Evolutionary conservation across 2,888 invertebrate species (phyloP).

Genomic region (Cheilosia pagana): DNA sequence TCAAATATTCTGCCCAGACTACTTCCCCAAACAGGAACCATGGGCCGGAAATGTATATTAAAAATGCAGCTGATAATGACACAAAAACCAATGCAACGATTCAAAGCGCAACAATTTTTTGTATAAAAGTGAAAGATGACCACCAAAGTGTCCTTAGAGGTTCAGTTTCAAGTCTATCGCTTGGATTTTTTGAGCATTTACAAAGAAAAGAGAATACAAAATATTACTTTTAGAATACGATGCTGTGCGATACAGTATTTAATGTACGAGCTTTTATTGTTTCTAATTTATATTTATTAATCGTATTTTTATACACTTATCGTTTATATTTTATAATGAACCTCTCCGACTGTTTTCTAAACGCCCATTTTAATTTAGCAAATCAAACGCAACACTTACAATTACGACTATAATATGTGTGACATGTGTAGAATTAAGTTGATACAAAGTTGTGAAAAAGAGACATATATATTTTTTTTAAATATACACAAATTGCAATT

Average conservation of each 20-base stretch:
- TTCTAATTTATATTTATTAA: slow-evolving; percentile 57
- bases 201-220: slow-evolving; percentile 27
- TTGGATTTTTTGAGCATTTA: slow-evolving; percentile 49
- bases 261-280: slow-evolving; percentile 36
- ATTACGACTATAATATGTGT: not conserved
- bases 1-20: slow-evolving; percentile 87
- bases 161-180: slow-evolving; percentile 47
- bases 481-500: slow-evolving; percentile 22
- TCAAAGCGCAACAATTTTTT: slow-evolving; percentile 47
- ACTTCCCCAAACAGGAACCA: slow-evolving; percentile 83
- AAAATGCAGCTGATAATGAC: slow-evolving; percentile 1
- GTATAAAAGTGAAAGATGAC: slow-evolving; percentile 51
- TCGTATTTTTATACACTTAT: slow-evolving; percentile 42
- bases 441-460: slow-evolving; percentile 8
- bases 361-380: slow-evolving; percentile 22
- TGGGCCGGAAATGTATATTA: slow-evolving; percentile 51
- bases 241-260: slow-evolving; percentile 16
- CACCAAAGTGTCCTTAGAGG: slow-evolving; percentile 74
- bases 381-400: slow-evolving; percentile 3
- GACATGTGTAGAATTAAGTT: slow-evolving; percentile 18
- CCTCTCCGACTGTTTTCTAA: slow-evolving; percentile 1
- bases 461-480: slow-evolving; percentile 9
- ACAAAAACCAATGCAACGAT: slow-evolving; percentile 50
- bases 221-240: slow-evolving; percentile 18
- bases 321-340: slow-evolving; percentile 40